Evolutionary conservation across 2,888 invertebrate genomes (phyloP).

Genomic region (Leptura quadrifasciata): DNA sequence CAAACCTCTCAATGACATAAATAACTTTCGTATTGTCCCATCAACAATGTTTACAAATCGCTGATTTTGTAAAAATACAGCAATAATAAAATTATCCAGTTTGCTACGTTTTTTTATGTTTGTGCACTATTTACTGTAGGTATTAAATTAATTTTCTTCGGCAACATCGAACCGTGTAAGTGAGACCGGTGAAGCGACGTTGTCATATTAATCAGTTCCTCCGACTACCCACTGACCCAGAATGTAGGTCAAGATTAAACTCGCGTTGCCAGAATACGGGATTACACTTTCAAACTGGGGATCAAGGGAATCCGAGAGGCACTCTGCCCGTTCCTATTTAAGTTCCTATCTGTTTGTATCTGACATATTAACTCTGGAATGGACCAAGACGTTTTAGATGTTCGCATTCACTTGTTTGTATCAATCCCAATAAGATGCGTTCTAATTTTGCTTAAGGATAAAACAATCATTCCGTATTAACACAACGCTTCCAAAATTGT

Average conservation of each 20-base stretch:
- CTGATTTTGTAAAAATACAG: not conserved
- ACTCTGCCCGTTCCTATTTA: not conserved
- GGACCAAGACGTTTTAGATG: too few species aligned
- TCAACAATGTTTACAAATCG: not conserved
- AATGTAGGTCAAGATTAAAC: slow-evolving; percentile 65
- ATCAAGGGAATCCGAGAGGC: not conserved
- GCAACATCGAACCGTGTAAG: slow-evolving; percentile 2
- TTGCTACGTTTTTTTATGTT: not conserved
- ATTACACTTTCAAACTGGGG: slow-evolving; percentile 5
- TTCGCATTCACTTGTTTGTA: not conserved
- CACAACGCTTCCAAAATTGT: too few species aligned
- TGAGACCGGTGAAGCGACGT: slow-evolving; percentile 48
- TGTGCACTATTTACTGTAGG: not conserved
- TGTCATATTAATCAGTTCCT: slow-evolving; percentile 53
- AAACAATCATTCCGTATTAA: too few species aligned
- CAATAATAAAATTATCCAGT: not conserved
- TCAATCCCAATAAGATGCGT: too few species aligned
- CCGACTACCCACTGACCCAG: slow-evolving; percentile 53
- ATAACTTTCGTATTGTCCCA: not conserved
- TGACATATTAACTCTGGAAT: not conserved
- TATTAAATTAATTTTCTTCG: slow-evolving; percentile 9
- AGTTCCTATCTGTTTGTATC: not conserved
- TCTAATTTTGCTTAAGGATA: too few species aligned
- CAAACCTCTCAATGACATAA: not conserved
- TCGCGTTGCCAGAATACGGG: slow-evolving; percentile 54